phyloP scores from a whole-genome alignment of 2,888 invertebrate genomes.

The Ligdia adustata region DNA sequence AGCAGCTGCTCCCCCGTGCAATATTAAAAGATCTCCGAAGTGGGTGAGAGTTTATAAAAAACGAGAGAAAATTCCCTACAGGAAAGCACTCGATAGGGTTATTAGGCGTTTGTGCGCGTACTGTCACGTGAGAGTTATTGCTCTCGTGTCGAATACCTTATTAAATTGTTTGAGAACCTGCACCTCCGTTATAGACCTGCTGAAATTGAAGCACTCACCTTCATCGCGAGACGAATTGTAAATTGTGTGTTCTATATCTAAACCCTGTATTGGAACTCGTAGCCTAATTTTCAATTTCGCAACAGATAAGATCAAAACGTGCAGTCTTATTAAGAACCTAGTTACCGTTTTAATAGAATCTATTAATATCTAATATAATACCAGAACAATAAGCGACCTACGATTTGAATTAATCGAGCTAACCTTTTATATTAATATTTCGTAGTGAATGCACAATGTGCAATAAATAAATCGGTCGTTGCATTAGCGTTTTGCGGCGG shows the following conservation, averaged over 20 bases:
- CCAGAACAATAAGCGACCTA: slow-evolving; percentile 18
- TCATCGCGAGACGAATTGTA: neutral
- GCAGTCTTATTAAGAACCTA: slow-evolving; percentile 2
- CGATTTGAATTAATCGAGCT: slow-evolving; percentile 20
- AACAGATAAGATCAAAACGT: slow-evolving; percentile 14
- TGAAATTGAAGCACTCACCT: slow-evolving; percentile 8
- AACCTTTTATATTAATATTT: slow-evolving; percentile 32
- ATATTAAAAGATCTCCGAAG: slow-evolving; percentile 70
- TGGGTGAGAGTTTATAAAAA: slow-evolving; percentile 67
- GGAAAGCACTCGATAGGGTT: slow-evolving; percentile 39
- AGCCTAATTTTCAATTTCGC: slow-evolving; percentile 5
- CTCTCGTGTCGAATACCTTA: slow-evolving; percentile 28
- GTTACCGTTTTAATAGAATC: slow-evolving; percentile 10
- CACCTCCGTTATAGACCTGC: slow-evolving; percentile 9
- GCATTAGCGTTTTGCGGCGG: slow-evolving; percentile 23
- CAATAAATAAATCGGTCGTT: slow-evolving; percentile 31
- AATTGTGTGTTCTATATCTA: too few species aligned
- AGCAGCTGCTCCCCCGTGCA: slow-evolving; percentile 72
- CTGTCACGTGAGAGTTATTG: slow-evolving; percentile 39
- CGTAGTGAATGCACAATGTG: slow-evolving; percentile 34
- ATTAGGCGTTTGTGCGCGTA: slow-evolving; percentile 42
- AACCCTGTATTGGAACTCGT: too few species aligned
- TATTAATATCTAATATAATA: slow-evolving; percentile 8
- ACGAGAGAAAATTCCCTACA: slow-evolving; percentile 36
- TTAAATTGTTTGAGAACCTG: slow-evolving; percentile 22